A percentile compares a stretch with the other conserved stretches of the same genome.
Evolutionary conservation across 1,140 invertebrate genomes (phyloP).

Genomic region (Plectrocnemia conspersa): DNA sequence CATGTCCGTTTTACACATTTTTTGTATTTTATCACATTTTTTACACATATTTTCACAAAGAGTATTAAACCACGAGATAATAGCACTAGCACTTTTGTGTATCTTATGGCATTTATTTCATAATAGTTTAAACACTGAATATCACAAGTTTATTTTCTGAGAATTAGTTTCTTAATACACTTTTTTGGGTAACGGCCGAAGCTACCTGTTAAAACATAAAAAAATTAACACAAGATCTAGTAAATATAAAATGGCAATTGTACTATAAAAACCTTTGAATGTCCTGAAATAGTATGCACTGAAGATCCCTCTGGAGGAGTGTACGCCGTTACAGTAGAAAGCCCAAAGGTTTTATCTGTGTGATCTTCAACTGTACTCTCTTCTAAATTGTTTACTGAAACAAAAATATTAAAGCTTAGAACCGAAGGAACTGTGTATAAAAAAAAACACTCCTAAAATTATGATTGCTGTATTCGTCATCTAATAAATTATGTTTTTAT

Average conservation of each 20-base stretch:
- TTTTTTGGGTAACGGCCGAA: slow-evolving; percentile 41
- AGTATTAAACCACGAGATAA: not conserved
- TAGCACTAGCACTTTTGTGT: not conserved
- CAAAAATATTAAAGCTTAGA: too few species aligned
- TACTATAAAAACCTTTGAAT: slow-evolving; percentile 47
- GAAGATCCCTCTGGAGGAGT: slow-evolving; percentile 27
- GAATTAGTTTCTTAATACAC: not conserved
- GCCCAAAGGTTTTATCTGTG: slow-evolving; percentile 22
- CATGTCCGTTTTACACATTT: too few species aligned
- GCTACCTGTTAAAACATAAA: slow-evolving; percentile 39
- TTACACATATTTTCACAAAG: too few species aligned
- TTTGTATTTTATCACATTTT: too few species aligned
- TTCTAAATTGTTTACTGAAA: slow-evolving; percentile 56
- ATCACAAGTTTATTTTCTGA: slow-evolving; percentile 6
- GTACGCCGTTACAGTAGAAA: slow-evolving; percentile 27
- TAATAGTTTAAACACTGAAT: slow-evolving; percentile 7
- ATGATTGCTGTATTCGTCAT: too few species aligned
- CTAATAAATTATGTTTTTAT: too few species aligned
- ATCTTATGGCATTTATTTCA: slow-evolving; percentile 18
- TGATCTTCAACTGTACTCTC: slow-evolving; percentile 38
- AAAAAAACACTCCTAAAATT: too few species aligned
- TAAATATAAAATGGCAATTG: slow-evolving; percentile 10
- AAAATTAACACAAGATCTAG: slow-evolving; percentile 11
- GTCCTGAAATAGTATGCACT: slow-evolving; percentile 39
- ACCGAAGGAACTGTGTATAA: too few species aligned